These are phyloP conservation scores for Ovis canadensis DNA, from an alignment of 2,113 vertebrate species.

Conservation along the genomic window DNA sequence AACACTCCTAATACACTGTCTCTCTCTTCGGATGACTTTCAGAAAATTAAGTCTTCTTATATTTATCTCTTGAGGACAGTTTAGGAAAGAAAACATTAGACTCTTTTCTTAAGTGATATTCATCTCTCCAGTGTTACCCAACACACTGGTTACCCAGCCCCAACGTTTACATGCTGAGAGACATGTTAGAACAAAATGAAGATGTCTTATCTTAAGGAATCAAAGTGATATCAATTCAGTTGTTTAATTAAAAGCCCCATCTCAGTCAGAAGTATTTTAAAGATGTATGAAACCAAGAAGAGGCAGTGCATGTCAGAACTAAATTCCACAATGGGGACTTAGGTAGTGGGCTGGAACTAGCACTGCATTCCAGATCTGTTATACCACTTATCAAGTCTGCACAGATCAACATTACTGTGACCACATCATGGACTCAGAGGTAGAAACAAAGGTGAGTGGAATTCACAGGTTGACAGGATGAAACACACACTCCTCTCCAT, in stretches of 20 bases:
- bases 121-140: neutral
- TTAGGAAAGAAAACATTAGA: slow-evolving; percentile 25
- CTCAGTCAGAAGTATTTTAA: neutral
- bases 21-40: slow-evolving; percentile 20
- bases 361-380: neutral
- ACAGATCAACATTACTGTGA: neutral
- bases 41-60: neutral
- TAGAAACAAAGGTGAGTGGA: neutral
- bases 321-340: neutral
- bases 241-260: neutral
- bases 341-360: neutral
- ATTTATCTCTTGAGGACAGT: neutral
- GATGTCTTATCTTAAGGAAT: neutral
- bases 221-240: neutral
- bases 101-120: neutral
- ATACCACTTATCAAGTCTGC: neutral
- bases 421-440: neutral
- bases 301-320: neutral
- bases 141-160: neutral
- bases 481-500: neutral
- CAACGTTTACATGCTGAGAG: neutral
- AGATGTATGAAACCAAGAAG: neutral
- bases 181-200: neutral
- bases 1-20: neutral
- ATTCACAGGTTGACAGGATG: neutral